Percentiles rank a stretch among this genome's conserved stretches.
Evolutionary conservation across 2,797 vertebrate genomes (phyloP).

Genomic region (Danio albolineatus): DNA sequence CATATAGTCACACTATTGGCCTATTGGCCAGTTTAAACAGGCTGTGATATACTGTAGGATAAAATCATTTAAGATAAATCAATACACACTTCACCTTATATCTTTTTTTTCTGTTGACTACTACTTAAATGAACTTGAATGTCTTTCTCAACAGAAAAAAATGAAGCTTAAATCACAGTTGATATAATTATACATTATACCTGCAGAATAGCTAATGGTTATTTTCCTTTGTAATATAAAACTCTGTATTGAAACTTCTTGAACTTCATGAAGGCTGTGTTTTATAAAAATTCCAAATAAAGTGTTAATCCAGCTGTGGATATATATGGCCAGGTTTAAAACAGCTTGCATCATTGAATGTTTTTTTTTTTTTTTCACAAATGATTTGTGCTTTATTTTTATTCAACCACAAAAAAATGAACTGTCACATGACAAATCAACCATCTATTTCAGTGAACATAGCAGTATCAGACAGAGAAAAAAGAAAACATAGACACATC

Average conservation of each 20-base stretch:
- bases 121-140: neutral
- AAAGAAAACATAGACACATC: constrained; percentile 27
- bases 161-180: neutral
- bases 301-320: neutral
- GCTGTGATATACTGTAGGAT: neutral
- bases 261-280: neutral
- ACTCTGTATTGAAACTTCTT: neutral
- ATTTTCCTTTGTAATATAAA: neutral
- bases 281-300: neutral
- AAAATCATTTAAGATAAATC: neutral
- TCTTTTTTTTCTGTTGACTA: neutral
- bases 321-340: neutral
- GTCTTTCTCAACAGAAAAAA: constrained; percentile 4
- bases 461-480: neutral
- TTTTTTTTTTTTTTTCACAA: neutral
- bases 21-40: neutral
- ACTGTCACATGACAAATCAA: constrained; percentile 25
- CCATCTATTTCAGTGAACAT: constrained; percentile 29
- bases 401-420: constrained; percentile 15
- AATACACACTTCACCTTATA: neutral
- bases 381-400: constrained; percentile 23
- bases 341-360: constrained; percentile 6
- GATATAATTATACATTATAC: neutral
- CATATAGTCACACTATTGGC: neutral
- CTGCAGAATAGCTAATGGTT: neutral